Evolutionary conservation across 2,888 invertebrate genomes (phyloP), one percentile per base, ranked within the genome.

Genomic region (Thecophora atra): DNA sequence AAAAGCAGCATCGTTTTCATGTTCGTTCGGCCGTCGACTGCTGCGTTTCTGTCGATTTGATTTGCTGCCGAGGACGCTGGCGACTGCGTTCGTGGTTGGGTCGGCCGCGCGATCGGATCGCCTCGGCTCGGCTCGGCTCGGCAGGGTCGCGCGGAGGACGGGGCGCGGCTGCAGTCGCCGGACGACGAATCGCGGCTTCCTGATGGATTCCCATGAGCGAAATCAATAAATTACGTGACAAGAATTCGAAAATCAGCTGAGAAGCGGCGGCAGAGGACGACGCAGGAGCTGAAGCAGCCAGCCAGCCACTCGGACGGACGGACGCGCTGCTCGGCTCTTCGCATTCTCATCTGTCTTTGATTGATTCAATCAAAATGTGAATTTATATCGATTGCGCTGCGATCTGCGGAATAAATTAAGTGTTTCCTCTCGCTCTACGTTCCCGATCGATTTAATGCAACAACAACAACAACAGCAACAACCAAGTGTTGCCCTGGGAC

Each of bases 141-240:
- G n/a, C n/a, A n/a, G n/a, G n/a, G n/a, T n/a, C n/a, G n/a, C n/a
- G n/a, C 60, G 63, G 79, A 77, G 78, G 37, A 37, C 37, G 37
- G n/a, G n/a, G n/a, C n/a, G n/a, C n/a, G n/a, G n/a, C n/a, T n/a
- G n/a, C n/a, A n/a, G n/a, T n/a, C n/a, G n/a, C n/a, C n/a, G n/a
- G n/a, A 37, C 37, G 37, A 37, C 37, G 37, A 37, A 6, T 37
- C 37, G 37, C 37, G 7, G 30, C 26, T 66, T 47, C 24, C 28
- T 44, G 68, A 58, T 68, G 68, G 79, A 78, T 82, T 83, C 84
- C 84, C 84, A 83, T 82, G 79, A 83, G 82, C 81, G 81, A 83
- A 84, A 84, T 84, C 85, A 84, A 84, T 84, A 85, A 84, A 84
- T 85, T 85, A 84, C 84, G 84, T 84, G 84, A 84, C 85, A 83